phyloP scores from a whole-genome alignment of 2,113 vertebrate species.

The Vulpes lagopus region DNA sequence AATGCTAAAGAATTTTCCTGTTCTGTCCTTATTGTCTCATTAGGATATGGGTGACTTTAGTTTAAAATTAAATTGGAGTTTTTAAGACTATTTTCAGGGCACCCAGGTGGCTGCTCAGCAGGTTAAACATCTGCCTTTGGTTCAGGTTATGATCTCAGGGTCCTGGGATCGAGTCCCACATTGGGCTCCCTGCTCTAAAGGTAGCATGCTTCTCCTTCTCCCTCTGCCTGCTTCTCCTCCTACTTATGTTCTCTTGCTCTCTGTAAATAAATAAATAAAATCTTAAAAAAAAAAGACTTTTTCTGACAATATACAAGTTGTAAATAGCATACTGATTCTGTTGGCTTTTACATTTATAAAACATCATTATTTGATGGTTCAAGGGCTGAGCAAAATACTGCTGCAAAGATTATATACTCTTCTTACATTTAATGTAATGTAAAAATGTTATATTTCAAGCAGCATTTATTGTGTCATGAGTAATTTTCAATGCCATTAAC shows the following conservation, averaged over 20 bases:
- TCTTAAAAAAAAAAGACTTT: background rate
- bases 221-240: too few relatives aligned
- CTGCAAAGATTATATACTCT: background rate
- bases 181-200: too few relatives aligned
- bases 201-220: too few relatives aligned
- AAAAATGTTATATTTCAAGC: constrained; percentile 22
- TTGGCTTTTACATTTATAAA: background rate
- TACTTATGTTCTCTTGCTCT: too few relatives aligned
- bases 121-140: too few relatives aligned
- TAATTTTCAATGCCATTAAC: constrained; percentile 36
- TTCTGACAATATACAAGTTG: background rate
- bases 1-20: background rate
- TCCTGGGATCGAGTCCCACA: too few relatives aligned
- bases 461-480: background rate
- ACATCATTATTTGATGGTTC: background rate
- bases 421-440: background rate
- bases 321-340: background rate
- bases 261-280: too few relatives aligned
- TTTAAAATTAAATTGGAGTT: background rate
- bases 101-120: too few relatives aligned
- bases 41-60: background rate
- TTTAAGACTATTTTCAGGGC: background rate
- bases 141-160: too few relatives aligned
- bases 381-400: background rate
- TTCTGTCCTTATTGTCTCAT: background rate